These are phyloP conservation scores for Lycocerus yunnanus DNA, from an alignment of 2,888 invertebrate genomes.

Conservation along the genomic window DNA sequence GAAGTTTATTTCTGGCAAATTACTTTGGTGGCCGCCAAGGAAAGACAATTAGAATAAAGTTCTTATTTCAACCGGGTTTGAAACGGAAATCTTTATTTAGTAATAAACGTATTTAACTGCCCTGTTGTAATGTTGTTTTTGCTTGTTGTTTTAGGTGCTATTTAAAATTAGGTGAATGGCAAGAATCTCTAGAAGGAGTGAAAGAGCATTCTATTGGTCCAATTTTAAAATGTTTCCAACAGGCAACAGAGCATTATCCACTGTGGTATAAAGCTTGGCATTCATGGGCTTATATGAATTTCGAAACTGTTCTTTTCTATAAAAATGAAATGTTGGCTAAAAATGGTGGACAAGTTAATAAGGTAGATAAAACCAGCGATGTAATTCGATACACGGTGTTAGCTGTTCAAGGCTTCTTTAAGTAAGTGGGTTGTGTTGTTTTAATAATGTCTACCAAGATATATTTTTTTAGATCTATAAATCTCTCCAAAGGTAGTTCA, in stretches of 20 bases:
- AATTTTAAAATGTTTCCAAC: conserved; percentile 75
- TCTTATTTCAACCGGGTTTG: too few relatives aligned
- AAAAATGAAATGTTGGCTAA: conserved; percentile 54
- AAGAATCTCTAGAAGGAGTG: conserved; percentile 83
- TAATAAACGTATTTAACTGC: too few relatives aligned
- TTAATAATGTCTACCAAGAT: background rate
- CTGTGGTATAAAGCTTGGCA: conserved; percentile 99
- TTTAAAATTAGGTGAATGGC: conserved; percentile 93
- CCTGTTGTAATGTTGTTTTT: background rate
- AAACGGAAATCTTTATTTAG: too few relatives aligned
- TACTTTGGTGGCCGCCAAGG: too few relatives aligned
- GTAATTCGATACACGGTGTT: conserved; percentile 84
- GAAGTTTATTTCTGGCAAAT: too few relatives aligned
- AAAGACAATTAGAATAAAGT: too few relatives aligned
- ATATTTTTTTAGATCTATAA: conserved; percentile 74
- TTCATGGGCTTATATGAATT: conserved; percentile 97
- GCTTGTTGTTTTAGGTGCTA: conserved; percentile 65
- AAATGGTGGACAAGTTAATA: conserved; percentile 18
- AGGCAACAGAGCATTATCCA: conserved; percentile 83
- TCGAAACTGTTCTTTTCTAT: conserved; percentile 81
- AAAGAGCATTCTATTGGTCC: conserved; percentile 77
- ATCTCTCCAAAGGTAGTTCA: conserved; percentile 88
- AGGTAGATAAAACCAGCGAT: conserved; percentile 50
- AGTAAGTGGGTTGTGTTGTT: conserved; percentile 38
- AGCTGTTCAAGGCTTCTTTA: conserved; percentile 93